phyloP scores from a whole-genome alignment of 2,888 invertebrate species.

The Apoda limacodes region DNA sequence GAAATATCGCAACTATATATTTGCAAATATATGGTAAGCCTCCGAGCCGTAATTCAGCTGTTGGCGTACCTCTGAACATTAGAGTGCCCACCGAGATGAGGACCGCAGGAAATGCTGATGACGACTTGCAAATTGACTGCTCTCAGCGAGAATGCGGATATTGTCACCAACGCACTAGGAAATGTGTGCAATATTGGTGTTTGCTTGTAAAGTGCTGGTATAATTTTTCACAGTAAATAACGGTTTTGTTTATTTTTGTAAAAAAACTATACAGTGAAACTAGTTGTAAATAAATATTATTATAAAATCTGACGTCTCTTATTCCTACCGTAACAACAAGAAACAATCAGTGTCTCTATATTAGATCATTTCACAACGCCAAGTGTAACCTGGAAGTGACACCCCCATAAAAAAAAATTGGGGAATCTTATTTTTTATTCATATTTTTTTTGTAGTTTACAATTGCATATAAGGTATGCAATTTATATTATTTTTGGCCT shows the following conservation, averaged over 20 bases:
- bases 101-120: not conserved
- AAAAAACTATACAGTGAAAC: too few species aligned
- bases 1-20: conserved; percentile 5
- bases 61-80: too few species aligned
- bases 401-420: not conserved
- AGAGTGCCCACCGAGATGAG: too few species aligned
- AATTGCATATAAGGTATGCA: not conserved
- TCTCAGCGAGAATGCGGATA: not conserved
- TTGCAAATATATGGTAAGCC: conserved; percentile 8
- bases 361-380: not conserved
- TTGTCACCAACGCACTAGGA: conserved; percentile 1
- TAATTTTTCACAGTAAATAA: conserved; percentile 4
- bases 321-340: too few species aligned
- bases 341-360: too few species aligned
- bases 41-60: too few species aligned
- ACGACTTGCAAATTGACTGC: not conserved
- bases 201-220: too few species aligned
- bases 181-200: conserved; percentile 1
- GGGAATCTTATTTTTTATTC: conserved; percentile 1
- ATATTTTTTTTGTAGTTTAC: conserved; percentile 1
- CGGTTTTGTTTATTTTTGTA: not conserved
- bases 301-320: too few species aligned
- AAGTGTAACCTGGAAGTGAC: conserved; percentile 6
- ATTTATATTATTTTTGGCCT: too few species aligned
- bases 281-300: too few species aligned